phyloP scores from a whole-genome alignment of 1,140 invertebrate species.

The Conus betulinus region DNA sequence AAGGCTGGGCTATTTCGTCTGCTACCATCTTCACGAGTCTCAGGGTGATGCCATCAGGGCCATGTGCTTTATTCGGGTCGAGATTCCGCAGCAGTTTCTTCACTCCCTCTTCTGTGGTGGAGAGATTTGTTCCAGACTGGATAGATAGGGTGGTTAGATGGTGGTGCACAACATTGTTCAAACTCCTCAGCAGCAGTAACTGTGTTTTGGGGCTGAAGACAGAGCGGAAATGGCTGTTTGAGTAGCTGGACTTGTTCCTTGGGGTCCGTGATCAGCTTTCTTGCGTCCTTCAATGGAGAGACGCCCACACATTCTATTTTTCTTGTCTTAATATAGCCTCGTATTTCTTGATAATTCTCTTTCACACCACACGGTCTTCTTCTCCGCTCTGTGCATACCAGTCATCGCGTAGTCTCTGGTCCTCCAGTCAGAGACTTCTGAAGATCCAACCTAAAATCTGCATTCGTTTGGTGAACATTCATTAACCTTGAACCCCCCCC shows the following conservation, averaged over 20 bases:
- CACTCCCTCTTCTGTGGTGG: conserved; percentile 24
- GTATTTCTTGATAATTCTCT: no score
- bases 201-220: not conserved
- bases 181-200: not conserved
- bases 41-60: conserved; percentile 36
- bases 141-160: not conserved
- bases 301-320: no score
- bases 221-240: not conserved
- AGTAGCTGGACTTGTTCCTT: not conserved
- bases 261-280: no score
- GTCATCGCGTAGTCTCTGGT: no score
- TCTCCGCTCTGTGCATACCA: no score
- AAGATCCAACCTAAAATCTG: no score
- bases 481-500: no score
- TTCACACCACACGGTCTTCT: no score
- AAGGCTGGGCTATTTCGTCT: conserved; percentile 31
- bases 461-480: no score
- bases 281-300: no score
- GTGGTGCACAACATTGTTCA: not conserved
- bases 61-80: conserved; percentile 39
- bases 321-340: no score
- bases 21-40: conserved; percentile 23
- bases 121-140: not conserved
- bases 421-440: no score
- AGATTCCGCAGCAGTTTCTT: conserved; percentile 25